A percentile compares a stretch with the other conserved stretches of the same genome.
phyloP scores from a whole-genome alignment of 2,113 vertebrate genomes.

The Heterocephalus glaber region DNA sequence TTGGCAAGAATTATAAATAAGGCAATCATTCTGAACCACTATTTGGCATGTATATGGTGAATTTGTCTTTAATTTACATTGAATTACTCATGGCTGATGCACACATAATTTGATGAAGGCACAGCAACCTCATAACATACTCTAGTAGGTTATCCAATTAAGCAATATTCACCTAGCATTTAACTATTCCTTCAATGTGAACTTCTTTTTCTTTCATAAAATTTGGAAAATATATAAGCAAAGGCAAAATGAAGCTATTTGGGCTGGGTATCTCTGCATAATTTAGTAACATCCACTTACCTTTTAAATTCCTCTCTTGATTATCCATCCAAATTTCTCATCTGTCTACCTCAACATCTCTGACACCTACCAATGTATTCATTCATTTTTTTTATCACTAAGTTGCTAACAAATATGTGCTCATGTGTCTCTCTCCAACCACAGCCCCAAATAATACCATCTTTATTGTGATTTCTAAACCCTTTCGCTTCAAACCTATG shows the following conservation, averaged over 20 bases:
- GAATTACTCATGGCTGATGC: slow-evolving; percentile 37
- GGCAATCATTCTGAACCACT: slow-evolving; percentile 23
- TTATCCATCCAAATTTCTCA: background rate
- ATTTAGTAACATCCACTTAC: background rate
- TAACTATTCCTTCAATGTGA: slow-evolving; percentile 36
- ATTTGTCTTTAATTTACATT: slow-evolving; percentile 57
- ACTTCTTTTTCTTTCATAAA: slow-evolving; percentile 54
- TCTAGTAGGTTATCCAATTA: slow-evolving; percentile 64
- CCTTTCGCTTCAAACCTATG: background rate
- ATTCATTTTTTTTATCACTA: background rate
- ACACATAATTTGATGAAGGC: slow-evolving; percentile 55
- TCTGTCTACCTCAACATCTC: background rate
- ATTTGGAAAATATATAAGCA: background rate
- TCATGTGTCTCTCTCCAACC: background rate
- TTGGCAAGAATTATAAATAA: slow-evolving; percentile 55
- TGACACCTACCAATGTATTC: no score
- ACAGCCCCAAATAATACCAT: background rate
- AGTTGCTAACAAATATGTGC: background rate
- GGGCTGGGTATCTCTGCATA: background rate
- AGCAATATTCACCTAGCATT: slow-evolving; percentile 46
- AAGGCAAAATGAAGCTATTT: background rate
- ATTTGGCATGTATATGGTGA: slow-evolving; percentile 10
- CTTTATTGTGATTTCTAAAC: background rate
- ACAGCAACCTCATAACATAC: slow-evolving; percentile 25
- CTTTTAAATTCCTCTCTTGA: background rate